These are phyloP conservation scores for Paraescarpia echinospica DNA, from an alignment of 1,140 invertebrate genomes.

Conservation along the genomic window DNA sequence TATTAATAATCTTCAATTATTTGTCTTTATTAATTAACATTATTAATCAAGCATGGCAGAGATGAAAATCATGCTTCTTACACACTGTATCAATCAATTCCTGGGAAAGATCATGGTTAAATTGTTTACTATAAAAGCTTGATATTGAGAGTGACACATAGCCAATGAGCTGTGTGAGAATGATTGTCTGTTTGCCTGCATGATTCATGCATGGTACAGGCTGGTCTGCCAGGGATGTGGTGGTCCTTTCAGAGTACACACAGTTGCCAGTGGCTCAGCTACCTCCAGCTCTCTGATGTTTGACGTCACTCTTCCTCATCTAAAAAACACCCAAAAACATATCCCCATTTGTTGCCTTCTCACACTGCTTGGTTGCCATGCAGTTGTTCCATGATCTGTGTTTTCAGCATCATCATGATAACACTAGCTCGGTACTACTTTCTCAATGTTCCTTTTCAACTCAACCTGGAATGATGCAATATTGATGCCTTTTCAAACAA, in stretches of 20 bases:
- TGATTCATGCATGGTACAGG: not conserved
- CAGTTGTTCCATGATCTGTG: not conserved
- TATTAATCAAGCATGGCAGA: not conserved
- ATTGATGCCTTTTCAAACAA: not conserved
- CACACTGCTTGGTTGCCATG: not conserved
- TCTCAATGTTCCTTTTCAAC: not conserved
- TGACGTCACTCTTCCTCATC: not conserved
- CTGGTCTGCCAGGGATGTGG: not conserved
- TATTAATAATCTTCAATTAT: too few relatives aligned
- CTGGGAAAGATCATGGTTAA: not conserved
- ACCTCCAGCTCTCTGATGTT: too few relatives aligned
- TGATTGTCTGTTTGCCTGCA: not conserved
- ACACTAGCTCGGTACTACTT: not conserved
- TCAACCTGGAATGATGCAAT: not conserved
- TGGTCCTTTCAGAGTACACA: not conserved
- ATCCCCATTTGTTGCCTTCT: not conserved
- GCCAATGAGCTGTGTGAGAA: not conserved
- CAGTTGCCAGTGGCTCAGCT: not conserved
- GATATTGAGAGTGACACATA: not conserved
- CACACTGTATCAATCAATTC: not conserved
- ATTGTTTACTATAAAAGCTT: not conserved
- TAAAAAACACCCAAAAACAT: not conserved
- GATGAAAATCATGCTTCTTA: not conserved
- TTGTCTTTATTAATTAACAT: too few relatives aligned
- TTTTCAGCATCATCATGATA: not conserved